A percentile compares a stretch with the other conserved stretches of the same genome.
Evolutionary conservation across 2,888 invertebrate species (phyloP).

Genomic region (Caenorhabditis sinica): DNA sequence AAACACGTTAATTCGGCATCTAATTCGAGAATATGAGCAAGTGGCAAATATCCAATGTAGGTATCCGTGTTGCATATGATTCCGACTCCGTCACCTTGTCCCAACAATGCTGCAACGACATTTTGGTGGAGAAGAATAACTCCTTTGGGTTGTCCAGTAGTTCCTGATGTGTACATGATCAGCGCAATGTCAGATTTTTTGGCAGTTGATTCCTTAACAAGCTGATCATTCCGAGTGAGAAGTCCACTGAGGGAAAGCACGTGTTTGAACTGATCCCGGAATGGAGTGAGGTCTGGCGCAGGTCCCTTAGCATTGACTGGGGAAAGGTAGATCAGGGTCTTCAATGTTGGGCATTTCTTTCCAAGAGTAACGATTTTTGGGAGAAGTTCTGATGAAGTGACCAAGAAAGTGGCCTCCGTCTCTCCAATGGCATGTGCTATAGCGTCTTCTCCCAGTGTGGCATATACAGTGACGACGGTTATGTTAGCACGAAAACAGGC

Average conservation of each 20-base stretch:
- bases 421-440: slow-evolving; percentile 96
- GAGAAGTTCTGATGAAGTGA: slow-evolving; percentile 94
- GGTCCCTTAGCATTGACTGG: slow-evolving; percentile 66
- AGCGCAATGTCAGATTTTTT: slow-evolving; percentile 87
- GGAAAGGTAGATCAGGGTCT: slow-evolving; percentile 79
- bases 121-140: slow-evolving; percentile 85
- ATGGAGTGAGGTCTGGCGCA: slow-evolving; percentile 57
- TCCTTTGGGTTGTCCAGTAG: slow-evolving; percentile 88
- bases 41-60: slow-evolving; percentile 95
- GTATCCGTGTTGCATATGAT: slow-evolving; percentile 86
- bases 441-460: slow-evolving; percentile 96
- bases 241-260: slow-evolving; percentile 75
- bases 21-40: slow-evolving; percentile 97
- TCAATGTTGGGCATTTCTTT: slow-evolving; percentile 73
- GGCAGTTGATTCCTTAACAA: slow-evolving; percentile 71
- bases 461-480: slow-evolving; percentile 94
- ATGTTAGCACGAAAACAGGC: slow-evolving; percentile 96
- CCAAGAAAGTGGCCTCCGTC: slow-evolving; percentile 94
- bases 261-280: slow-evolving; percentile 74
- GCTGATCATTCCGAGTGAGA: slow-evolving; percentile 64
- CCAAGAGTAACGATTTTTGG: slow-evolving; percentile 88
- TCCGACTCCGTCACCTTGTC: slow-evolving; percentile 84
- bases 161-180: slow-evolving; percentile 95
- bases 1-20: slow-evolving; percentile 87
- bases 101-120: slow-evolving; percentile 84